These are phyloP conservation scores for Coregonus ussuriensis DNA, from an alignment of 2,797 vertebrate species.

Conservation along the genomic window DNA sequence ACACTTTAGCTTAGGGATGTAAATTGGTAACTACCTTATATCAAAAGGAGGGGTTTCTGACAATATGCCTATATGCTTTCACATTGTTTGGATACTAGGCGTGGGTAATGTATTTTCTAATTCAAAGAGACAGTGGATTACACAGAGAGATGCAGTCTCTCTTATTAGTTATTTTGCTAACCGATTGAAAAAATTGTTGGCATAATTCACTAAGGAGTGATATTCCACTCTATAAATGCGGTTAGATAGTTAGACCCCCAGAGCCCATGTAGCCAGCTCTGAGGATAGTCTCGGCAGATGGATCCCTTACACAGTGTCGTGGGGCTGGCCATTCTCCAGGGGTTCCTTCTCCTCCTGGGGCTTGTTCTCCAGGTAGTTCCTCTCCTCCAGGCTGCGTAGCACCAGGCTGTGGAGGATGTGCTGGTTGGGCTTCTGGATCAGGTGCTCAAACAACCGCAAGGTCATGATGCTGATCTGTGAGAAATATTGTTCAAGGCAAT, in stretches of 20 bases:
- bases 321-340: constrained; percentile 93
- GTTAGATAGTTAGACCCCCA: neutral
- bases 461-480: constrained; percentile 99
- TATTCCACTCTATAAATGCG: neutral
- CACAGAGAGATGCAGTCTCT: no score
- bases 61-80: no score
- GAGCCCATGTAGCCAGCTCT: neutral
- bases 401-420: constrained; percentile 95
- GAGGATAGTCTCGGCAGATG: no score
- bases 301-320: constrained; percentile 92
- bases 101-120: neutral
- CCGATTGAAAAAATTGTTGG: neutral
- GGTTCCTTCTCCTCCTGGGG: constrained; percentile 91
- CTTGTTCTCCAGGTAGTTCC: constrained; percentile 94
- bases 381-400: constrained; percentile 90
- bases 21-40: neutral
- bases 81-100: neutral
- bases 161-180: neutral
- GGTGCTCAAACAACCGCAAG: constrained; percentile 93
- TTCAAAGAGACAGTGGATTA: neutral
- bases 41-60: neutral
- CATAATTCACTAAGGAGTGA: neutral
- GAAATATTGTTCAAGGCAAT: neutral
- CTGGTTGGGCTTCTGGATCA: constrained; percentile 94
- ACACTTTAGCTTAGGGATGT: neutral